phyloP scores from a whole-genome alignment of 1,140 invertebrate genomes.

The Nomia melanderi region DNA sequence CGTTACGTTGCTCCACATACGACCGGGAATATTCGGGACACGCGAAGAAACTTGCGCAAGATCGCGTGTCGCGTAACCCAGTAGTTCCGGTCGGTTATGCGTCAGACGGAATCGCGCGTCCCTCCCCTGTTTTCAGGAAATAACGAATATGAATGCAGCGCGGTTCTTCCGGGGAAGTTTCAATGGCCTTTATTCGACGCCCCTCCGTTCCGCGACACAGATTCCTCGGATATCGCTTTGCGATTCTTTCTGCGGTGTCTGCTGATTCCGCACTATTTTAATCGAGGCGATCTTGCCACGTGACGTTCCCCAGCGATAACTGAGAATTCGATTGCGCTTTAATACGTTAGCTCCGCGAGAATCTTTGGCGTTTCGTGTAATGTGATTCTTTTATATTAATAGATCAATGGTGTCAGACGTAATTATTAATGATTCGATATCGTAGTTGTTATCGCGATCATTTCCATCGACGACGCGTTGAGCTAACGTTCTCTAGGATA shows the following conservation, averaged over 20 bases:
- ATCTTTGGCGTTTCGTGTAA: no score
- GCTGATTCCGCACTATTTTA: constrained; percentile 36
- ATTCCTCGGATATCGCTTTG: not conserved
- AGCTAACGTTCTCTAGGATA: no score
- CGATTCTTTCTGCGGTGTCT: not conserved
- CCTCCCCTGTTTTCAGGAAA: constrained; percentile 33
- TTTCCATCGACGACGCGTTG: no score
- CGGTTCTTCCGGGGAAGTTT: constrained; percentile 26
- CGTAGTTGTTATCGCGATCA: no score
- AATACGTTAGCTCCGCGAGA: no score
- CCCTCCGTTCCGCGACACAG: not conserved
- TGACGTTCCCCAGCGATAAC: not conserved
- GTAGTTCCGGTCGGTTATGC: constrained; percentile 56
- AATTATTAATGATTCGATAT: no score
- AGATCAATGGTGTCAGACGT: no score
- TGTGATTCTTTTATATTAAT: no score
- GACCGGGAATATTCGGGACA: constrained; percentile 27
- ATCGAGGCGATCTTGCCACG: not conserved
- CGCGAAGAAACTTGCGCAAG: constrained; percentile 20
- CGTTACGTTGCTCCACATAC: not conserved
- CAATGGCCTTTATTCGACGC: constrained; percentile 27
- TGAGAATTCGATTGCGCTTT: no score
- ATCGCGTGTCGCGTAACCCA: constrained; percentile 41
- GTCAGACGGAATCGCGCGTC: constrained; percentile 40
- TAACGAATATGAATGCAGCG: constrained; percentile 30